A percentile compares a stretch with the other conserved stretches of the same genome.
Evolutionary conservation across 1,140 invertebrate genomes (phyloP).

Genomic region (Leptinotarsa defecta): DNA sequence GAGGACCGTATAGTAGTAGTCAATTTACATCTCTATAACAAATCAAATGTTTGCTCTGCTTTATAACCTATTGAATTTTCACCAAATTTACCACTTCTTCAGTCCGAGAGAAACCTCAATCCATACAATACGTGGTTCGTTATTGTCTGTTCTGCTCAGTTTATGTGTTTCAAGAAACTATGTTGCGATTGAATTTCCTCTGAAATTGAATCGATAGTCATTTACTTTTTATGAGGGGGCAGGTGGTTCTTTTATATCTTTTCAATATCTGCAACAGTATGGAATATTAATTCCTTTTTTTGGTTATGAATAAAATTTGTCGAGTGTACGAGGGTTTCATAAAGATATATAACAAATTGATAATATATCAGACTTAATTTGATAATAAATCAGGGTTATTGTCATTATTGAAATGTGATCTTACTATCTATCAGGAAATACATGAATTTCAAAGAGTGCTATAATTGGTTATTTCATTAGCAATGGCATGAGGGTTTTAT

Average conservation of each 20-base stretch:
- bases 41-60: slow-evolving; percentile 47
- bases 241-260: neutral
- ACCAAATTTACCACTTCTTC: neutral
- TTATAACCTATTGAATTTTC: slow-evolving; percentile 38
- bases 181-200: neutral
- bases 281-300: no score
- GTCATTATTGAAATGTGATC: no score
- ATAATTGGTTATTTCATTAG: no score
- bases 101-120: neutral
- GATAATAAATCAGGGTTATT: no score
- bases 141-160: neutral
- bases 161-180: neutral
- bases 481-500: no score
- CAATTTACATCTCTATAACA: slow-evolving; percentile 53
- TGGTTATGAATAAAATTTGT: no score
- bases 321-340: no score
- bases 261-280: no score
- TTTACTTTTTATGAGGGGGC: neutral
- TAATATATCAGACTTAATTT: no score
- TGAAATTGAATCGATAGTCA: neutral
- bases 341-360: no score
- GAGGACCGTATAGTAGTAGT: slow-evolving; percentile 34
- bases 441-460: no score
- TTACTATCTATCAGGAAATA: no score
- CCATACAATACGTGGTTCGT: neutral